Evolutionary conservation across 2,113 vertebrate genomes (phyloP).

Genomic region (Pituophis catenifer): DNA sequence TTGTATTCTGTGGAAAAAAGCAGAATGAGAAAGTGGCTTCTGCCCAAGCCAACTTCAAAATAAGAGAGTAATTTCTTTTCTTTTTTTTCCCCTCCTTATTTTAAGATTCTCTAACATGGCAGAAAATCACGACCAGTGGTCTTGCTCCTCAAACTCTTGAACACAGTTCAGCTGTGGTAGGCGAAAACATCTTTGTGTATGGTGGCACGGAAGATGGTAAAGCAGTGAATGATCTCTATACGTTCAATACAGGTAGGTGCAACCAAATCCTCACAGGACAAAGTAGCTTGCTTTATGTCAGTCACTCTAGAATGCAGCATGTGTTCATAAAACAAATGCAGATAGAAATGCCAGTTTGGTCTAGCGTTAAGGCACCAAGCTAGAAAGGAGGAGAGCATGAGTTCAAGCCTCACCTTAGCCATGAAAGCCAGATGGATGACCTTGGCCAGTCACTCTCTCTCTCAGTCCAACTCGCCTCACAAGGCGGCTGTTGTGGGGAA

Average conservation of each 20-base stretch:
- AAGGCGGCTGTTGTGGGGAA: background rate
- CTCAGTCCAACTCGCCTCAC: background rate
- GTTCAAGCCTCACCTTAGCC: background rate
- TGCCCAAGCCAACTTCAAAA: background rate
- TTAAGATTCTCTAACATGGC: constrained; percentile 67
- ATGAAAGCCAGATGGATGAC: background rate
- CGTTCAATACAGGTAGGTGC: constrained; percentile 73
- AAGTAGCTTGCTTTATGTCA: background rate
- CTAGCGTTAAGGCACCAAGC: background rate
- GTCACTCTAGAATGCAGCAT: background rate
- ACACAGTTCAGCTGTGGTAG: constrained; percentile 60
- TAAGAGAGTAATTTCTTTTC: background rate
- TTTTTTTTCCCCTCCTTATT: background rate
- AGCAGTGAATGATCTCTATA: constrained; percentile 59
- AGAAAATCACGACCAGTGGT: constrained; percentile 52
- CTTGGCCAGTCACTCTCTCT: background rate
- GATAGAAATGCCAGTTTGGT: background rate
- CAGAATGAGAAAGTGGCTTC: background rate
- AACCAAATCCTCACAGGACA: background rate
- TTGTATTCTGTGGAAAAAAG: background rate
- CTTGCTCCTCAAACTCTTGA: constrained; percentile 55
- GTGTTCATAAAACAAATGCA: background rate
- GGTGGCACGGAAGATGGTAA: constrained; percentile 53
- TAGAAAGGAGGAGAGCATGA: background rate
- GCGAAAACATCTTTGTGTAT: constrained; percentile 69